phyloP scores from a whole-genome alignment of 2,888 invertebrate genomes.

The Calameuta pallipes region DNA sequence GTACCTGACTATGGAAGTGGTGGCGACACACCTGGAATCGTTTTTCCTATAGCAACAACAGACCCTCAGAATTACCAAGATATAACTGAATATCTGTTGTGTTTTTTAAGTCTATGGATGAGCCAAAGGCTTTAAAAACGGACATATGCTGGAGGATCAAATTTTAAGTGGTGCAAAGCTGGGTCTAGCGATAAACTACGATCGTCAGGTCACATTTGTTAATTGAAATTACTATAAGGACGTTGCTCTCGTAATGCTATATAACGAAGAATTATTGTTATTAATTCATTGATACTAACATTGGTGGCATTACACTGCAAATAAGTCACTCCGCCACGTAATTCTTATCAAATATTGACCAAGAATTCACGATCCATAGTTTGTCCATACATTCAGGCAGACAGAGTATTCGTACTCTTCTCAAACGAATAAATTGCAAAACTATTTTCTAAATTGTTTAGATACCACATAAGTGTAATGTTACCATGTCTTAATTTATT shows the following conservation, averaged over 20 bases:
- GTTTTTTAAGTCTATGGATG: conserved; percentile 23
- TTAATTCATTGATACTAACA: background rate
- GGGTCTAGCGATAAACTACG: background rate
- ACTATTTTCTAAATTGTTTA: background rate
- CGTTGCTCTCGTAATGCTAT: background rate
- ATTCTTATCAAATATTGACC: background rate
- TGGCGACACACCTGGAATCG: conserved; percentile 60
- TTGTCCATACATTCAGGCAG: conserved; percentile 12
- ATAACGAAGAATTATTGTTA: background rate
- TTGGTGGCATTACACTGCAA: background rate
- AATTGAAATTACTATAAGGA: background rate
- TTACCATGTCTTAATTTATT: background rate
- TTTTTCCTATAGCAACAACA: conserved; percentile 57
- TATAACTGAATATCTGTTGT: conserved; percentile 43
- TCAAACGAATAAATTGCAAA: conserved; percentile 22
- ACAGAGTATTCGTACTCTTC: conserved; percentile 34
- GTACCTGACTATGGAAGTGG: conserved; percentile 64
- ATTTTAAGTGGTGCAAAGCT: background rate
- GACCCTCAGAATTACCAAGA: conserved; percentile 54
- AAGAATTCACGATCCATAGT: background rate
- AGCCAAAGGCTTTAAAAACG: conserved; percentile 32
- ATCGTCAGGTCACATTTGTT: background rate
- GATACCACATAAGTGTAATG: background rate
- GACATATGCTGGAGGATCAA: conserved; percentile 12
- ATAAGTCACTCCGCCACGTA: background rate